Conservation (phyloP, 1,140 invertebrate genomes). For the Leptinotarsa lineolata region DNA sequence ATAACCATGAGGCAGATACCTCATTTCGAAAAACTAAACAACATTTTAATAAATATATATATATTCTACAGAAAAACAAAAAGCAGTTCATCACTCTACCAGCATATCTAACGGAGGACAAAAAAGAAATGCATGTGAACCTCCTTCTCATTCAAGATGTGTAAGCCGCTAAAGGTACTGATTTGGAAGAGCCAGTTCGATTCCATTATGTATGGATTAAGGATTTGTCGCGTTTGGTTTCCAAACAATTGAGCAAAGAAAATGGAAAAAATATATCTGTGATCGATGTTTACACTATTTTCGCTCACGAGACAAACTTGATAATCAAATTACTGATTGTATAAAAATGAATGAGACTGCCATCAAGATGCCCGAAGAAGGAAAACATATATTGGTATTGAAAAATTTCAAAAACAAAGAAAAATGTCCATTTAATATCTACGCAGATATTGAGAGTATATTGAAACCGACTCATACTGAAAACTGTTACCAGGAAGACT, state of each 20-base stretch:
- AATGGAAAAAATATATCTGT: constrained; percentile 38
- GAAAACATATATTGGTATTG: constrained; percentile 15
- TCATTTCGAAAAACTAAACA: constrained; percentile 36
- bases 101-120: constrained; percentile 18
- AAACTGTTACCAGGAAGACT: constrained; percentile 45
- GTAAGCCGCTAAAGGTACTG: constrained; percentile 8
- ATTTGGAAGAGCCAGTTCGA: neutral
- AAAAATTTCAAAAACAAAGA: constrained; percentile 32
- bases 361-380: constrained; percentile 38
- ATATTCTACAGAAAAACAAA: constrained; percentile 28
- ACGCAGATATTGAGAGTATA: constrained; percentile 51
- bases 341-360: constrained; percentile 29
- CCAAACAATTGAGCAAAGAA: constrained; percentile 25
- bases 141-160: constrained; percentile 18
- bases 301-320: constrained; percentile 25
- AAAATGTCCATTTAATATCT: constrained; percentile 48
- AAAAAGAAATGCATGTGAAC: constrained; percentile 13
- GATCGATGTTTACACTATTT: constrained; percentile 42
- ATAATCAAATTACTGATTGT: constrained; percentile 36
- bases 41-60: neutral
- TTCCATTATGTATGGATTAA: constrained; percentile 36
- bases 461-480: constrained; percentile 26
- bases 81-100: neutral
- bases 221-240: constrained; percentile 35
- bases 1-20: constrained; percentile 35